Base-by-base conservation (phyloP, 2,113 vertebrate species). In the Odontophorus gujanensis region DNA sequence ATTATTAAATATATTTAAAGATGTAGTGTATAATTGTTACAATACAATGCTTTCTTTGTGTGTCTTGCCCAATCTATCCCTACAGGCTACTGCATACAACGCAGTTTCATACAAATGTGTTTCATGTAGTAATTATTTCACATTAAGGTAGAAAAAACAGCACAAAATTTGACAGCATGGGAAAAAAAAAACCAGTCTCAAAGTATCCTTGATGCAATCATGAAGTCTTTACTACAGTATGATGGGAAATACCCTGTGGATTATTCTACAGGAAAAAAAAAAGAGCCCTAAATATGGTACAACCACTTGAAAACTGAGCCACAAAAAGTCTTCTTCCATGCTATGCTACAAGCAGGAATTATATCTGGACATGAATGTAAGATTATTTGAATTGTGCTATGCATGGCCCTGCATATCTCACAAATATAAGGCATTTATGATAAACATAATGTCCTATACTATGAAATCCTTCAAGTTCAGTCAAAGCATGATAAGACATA, bases 401-500 rank as follows among this genome's bases (percentile, higher is more conserved):
- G 0, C 43, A 26, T 7, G 28, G 28, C 7, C 0, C 5, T 22
- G 42, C 5, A 5, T 4, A 7, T 45, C 28, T 2, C 16, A 59
- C 8, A 20, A 36, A 58, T 43, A 8, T 1, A 1, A 21, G 51
- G 58, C 3, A 15, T 43, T 61, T 8, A 30, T 12, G 36, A 7
- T 47, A 55, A 5, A 28, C 12, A 24, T 17, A 17, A 30, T 16
- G 14, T 55, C 40, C 47, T 34, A 55, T 25, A 5, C 9, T 19
- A 5, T 2, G 4, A 76, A 83, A 6, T 16, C 13, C 30, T 48
- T 21, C 38, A 45, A 36, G 24, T 42, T 67, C 68, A 71, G 22
- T 45, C 18, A 40, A 66, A 58, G 38, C 2, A 28, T 30, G 11
- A 11, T 34, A 61, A 32, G 3, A 30, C 34, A 30, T 14, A 67